A percentile compares a stretch with the other conserved stretches of the same genome.
phyloP scores from a whole-genome alignment of 1,140 invertebrate genomes.

The Apis mellifera region Amel_HAv3.1 CM009939.2:8535501-8536000 shows the following conservation, averaged over 20 bases:
- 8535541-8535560: conserved; percentile 67
- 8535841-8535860: background rate
- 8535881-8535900: background rate
- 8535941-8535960: background rate
- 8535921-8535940: background rate
- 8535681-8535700: conserved; percentile 67
- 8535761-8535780: conserved; percentile 15
- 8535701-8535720: conserved; percentile 53
- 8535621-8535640: background rate
- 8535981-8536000: too few species aligned
- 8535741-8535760: background rate
- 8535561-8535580: background rate
- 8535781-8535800: too few species aligned
- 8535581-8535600: background rate
- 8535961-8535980: background rate
- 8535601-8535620: too few species aligned
- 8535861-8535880: background rate
- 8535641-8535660: conserved; percentile 51
- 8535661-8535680: conserved; percentile 61
- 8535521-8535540: conserved; percentile 68
- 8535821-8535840: background rate
- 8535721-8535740: background rate
- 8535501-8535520: conserved; percentile 71
- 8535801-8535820: too few species aligned
- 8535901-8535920: background rate